These are phyloP conservation scores for Hippocampus abdominalis DNA, from an alignment of 2,113 vertebrate genomes.

Conservation along the genomic window DNA sequence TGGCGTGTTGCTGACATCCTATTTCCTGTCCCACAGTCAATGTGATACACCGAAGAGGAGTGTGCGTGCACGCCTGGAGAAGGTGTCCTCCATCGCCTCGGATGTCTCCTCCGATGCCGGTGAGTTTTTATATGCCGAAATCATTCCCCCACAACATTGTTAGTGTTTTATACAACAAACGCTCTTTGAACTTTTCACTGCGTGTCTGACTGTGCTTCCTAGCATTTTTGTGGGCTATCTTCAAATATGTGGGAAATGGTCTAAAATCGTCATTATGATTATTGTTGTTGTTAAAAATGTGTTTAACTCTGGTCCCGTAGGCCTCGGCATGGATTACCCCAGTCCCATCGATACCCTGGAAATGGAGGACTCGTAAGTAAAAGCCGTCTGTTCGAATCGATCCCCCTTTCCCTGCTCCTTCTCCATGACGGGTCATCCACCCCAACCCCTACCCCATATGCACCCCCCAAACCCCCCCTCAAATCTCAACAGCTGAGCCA, in stretches of 20 bases:
- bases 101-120: constrained; percentile 84
- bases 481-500: constrained; percentile 16
- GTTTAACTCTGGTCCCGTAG: constrained; percentile 53
- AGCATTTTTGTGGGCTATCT: neutral
- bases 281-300: no score
- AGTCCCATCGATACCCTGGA: constrained; percentile 71
- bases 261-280: neutral
- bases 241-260: no score
- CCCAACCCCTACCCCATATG: neutral
- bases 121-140: constrained; percentile 47
- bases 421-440: no score
- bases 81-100: constrained; percentile 76
- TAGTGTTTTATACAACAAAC: neutral
- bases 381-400: constrained; percentile 37
- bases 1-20: neutral
- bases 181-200: neutral
- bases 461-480: constrained; percentile 2
- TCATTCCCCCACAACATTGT: no score
- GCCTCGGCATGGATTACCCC: constrained; percentile 80
- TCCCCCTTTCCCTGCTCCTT: constrained; percentile 3
- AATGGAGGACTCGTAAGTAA: constrained; percentile 79
- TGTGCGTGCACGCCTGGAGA: constrained; percentile 54
- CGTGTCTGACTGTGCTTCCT: neutral
- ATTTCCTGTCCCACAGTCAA: constrained; percentile 40
- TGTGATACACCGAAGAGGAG: constrained; percentile 80